Evolutionary conservation across 2,888 invertebrate genomes (phyloP), one percentile per base, ranked within the genome.

Genomic region (Macaria liturata): DNA sequence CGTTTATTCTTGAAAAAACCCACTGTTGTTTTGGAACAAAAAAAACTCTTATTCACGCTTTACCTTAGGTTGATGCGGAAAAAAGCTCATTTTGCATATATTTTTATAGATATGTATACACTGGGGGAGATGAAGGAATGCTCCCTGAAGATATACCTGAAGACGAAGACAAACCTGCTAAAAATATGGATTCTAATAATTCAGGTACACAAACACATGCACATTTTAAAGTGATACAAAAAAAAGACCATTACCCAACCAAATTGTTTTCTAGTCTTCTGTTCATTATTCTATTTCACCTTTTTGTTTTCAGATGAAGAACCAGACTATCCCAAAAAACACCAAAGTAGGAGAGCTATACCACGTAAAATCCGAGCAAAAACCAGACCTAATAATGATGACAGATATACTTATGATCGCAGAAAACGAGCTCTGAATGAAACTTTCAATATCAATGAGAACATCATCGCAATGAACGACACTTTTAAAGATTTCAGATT

Each of bases 111-210:
- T 90, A 88, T 46, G 86, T 88, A 0, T 89, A 90, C 66, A 77
- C 61, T 0, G 90, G 90, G 0, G 87, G 83, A 0, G 89, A 88
- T 9, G 89, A 89, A n/a, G 90, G 87, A 0, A 72, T 88, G 0
- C 61, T 86, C 0, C 69, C 85, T 0, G 88, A 89, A 71, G 89
- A 89, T 43, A 64, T 69, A 31, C 69, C 74, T 0, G 81, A 82
- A 9, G 81, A 83, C 0, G 81, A 82, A 37, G 32, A 61, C 39
- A 49, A 74, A 32, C 49, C 61, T 0, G 3, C 44, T 0, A 75
- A 70, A 4, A 20, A 53, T 2, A 6, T 32, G 2, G 78, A 78
- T 0, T 58, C 55, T 3, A 74, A 70, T 30, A 76, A 78, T 4
- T 66, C 74, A 49, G 76, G 79, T 78, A 59, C 20, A 20, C 20